Conservation (phyloP, 64 coral and sea anemone species). For the Montipora cactus region DNA sequence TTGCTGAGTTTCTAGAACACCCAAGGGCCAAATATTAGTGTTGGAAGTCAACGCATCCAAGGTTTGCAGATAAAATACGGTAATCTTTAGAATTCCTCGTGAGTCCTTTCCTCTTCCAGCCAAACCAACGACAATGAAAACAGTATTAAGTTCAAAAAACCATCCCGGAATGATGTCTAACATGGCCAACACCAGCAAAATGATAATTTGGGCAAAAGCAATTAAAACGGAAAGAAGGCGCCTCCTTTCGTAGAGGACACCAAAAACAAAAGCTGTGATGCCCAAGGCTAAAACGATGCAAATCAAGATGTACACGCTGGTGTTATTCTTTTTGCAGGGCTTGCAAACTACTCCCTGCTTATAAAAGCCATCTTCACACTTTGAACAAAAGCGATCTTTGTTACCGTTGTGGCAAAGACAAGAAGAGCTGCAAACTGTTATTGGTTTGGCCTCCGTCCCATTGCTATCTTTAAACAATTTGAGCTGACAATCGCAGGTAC, state of each 20-base stretch:
- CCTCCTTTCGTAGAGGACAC: conserved; percentile 16
- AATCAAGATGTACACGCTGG: conserved; percentile 47
- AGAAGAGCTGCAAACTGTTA: conserved; percentile 21
- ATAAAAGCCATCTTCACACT: conserved; percentile 51
- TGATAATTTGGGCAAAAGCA: conserved; percentile 38
- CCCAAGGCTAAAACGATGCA: conserved; percentile 14
- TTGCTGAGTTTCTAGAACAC: conserved; percentile 46
- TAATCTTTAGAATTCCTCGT: conserved; percentile 70
- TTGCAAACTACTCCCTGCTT: conserved; percentile 53
- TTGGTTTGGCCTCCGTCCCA: neutral
- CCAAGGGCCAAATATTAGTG: conserved; percentile 48
- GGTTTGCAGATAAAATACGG: conserved; percentile 81
- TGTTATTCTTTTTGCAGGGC: conserved; percentile 8
- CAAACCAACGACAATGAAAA: conserved; percentile 64
- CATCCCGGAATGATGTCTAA: conserved; percentile 71
- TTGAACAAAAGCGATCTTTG: conserved; percentile 59
- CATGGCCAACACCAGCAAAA: conserved; percentile 44
- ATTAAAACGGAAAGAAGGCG: conserved; percentile 47
- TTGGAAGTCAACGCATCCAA: conserved; percentile 80
- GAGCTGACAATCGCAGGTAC: conserved; percentile 25
- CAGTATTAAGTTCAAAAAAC: conserved; percentile 75
- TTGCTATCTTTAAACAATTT: neutral
- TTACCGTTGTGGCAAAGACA: conserved; percentile 48
- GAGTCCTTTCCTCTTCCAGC: conserved; percentile 44
- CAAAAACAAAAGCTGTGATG: conserved; percentile 26